These are phyloP conservation scores for Scopus umbretta DNA, from an alignment of 2,113 vertebrate genomes.

Conservation along the genomic window DNA sequence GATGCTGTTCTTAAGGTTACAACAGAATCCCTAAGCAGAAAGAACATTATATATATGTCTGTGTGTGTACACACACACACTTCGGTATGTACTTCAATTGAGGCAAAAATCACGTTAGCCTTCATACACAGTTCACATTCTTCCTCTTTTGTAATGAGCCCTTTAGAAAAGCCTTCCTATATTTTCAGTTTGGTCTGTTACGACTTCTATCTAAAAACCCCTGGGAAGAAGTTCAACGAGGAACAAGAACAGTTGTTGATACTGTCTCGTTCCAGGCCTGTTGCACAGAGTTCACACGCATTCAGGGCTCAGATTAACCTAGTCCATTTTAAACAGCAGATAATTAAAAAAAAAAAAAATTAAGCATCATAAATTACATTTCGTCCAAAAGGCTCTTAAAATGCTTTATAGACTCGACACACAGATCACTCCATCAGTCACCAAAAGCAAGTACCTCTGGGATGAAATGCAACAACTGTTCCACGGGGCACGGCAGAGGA, in stretches of 20 bases:
- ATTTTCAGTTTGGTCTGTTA: background rate
- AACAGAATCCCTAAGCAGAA: background rate
- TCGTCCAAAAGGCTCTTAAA: conserved; percentile 27
- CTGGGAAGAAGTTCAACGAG: background rate
- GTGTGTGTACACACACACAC: background rate
- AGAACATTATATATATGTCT: background rate
- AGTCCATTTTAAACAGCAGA: background rate
- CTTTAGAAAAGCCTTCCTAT: background rate
- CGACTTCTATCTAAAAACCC: background rate
- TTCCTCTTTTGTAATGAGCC: background rate
- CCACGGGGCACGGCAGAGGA: conserved; percentile 9
- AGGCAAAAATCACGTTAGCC: background rate
- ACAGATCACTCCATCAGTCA: conserved; percentile 52
- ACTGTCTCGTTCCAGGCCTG: background rate
- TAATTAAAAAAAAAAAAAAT: background rate
- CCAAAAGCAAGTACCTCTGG: conserved; percentile 43
- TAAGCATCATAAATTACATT: background rate
- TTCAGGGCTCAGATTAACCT: background rate
- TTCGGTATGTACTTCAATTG: background rate
- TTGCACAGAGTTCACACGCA: background rate
- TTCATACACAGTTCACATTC: background rate
- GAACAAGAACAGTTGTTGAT: background rate
- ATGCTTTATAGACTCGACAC: background rate
- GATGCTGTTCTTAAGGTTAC: background rate
- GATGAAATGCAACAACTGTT: conserved; percentile 68